Evolutionary conservation across 2,113 vertebrate species (phyloP).

Genomic region (Chascanopsetta lugubris): DNA sequence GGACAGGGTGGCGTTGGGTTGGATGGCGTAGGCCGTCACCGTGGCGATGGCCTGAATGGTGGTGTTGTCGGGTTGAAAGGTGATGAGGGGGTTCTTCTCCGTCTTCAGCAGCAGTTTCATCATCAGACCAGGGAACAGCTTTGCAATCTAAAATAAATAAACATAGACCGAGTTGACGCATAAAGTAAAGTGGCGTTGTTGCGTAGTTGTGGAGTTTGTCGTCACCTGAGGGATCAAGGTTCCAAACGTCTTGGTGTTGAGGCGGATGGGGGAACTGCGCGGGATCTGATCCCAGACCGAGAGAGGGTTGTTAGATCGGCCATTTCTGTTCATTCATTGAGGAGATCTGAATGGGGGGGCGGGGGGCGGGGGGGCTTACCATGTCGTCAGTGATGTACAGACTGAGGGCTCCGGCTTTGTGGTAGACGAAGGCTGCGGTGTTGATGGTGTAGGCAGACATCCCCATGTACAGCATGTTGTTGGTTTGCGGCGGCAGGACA

Average conservation of each 20-base stretch:
- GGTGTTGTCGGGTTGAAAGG: conserved; percentile 61
- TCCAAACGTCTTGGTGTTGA: conserved; percentile 78
- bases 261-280: conserved; percentile 67
- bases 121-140: conserved; percentile 75
- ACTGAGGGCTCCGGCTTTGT: conserved; percentile 71
- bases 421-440: conserved; percentile 81
- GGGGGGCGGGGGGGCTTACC: conserved; percentile 59
- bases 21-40: conserved; percentile 77
- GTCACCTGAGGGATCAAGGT: conserved; percentile 74
- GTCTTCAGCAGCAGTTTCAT: conserved; percentile 76
- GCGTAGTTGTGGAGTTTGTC: background rate
- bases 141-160: conserved; percentile 65
- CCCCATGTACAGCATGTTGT: conserved; percentile 79
- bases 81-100: conserved; percentile 48
- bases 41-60: conserved; percentile 55
- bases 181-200: fast-evolving
- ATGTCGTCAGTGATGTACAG: conserved; percentile 81
- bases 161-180: background rate
- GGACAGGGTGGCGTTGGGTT: conserved; percentile 69
- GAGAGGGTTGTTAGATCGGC: background rate
- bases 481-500: conserved; percentile 55
- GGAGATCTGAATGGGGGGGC: background rate
- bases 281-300: conserved; percentile 70
- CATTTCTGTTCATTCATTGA: background rate
- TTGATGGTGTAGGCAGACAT: conserved; percentile 77